Evolutionary conservation across 2,888 invertebrate genomes (phyloP).

Genomic region (Drosophila mayaguana): DNA sequence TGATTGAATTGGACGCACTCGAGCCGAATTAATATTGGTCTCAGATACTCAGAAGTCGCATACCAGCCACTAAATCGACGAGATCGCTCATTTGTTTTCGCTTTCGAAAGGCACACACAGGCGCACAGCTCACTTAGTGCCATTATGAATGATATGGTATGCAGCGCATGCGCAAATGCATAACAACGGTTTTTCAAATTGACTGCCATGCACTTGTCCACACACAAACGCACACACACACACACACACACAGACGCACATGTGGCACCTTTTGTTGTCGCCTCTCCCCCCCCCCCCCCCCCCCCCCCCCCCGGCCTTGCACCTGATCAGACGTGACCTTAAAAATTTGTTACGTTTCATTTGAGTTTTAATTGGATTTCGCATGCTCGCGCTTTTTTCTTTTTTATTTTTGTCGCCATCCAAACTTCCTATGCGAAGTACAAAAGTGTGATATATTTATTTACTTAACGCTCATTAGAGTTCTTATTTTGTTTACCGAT

Average conservation of each 20-base stretch:
- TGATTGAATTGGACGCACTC: conserved; percentile 75
- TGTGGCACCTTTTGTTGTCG: conserved; percentile 11
- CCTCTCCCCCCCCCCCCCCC: background rate
- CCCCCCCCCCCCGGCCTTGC: background rate
- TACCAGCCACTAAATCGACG: conserved; percentile 61
- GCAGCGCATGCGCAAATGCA: conserved; percentile 81
- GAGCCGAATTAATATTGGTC: conserved; percentile 77
- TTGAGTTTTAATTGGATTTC: conserved; percentile 73
- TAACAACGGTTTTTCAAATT: conserved; percentile 81
- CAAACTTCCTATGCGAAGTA: conserved; percentile 57
- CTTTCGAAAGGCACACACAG: conserved; percentile 65
- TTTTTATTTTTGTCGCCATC: conserved; percentile 47
- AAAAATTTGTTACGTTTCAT: conserved; percentile 48
- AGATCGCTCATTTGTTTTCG: conserved; percentile 66
- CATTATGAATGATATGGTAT: conserved; percentile 66
- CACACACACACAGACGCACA: conserved; percentile 8
- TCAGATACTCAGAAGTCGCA: conserved; percentile 73
- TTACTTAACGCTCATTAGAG: conserved; percentile 22
- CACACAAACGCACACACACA: background rate
- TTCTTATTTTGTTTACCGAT: background rate
- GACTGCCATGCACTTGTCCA: conserved; percentile 64
- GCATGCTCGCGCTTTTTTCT: conserved; percentile 24
- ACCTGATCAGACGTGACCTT: conserved; percentile 58
- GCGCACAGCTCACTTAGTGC: background rate
- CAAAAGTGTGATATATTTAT: background rate